phyloP scores from a whole-genome alignment of 2,797 vertebrate genomes.

The Takifugu rubripes region DNA sequence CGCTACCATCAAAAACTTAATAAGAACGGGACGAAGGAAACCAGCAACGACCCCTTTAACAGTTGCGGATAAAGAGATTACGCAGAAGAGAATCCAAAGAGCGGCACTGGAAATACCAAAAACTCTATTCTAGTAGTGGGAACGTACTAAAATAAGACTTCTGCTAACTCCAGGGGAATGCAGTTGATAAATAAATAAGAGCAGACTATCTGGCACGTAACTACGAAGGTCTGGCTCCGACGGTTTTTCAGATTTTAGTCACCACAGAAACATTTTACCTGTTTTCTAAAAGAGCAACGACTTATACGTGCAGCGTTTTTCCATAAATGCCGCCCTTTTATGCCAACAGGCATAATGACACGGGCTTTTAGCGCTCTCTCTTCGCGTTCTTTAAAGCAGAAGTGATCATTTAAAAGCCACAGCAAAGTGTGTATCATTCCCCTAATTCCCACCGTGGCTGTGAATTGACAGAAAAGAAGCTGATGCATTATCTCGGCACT shows the following conservation, averaged over 20 bases:
- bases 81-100: conserved; percentile 43
- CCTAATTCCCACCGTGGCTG: conserved; percentile 35
- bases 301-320: conserved; percentile 12
- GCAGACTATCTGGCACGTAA: conserved; percentile 33
- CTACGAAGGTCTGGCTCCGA: conserved; percentile 33
- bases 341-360: conserved; percentile 32
- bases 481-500: conserved; percentile 55
- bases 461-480: conserved; percentile 48
- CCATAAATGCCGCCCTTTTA: conserved; percentile 32
- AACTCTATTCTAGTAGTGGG: conserved; percentile 52
- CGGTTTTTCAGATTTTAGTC: conserved; percentile 25
- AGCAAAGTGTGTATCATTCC: conserved; percentile 40
- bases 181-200: conserved; percentile 64
- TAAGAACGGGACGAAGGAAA: neutral
- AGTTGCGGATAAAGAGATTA: conserved; percentile 47
- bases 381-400: conserved; percentile 31
- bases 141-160: conserved; percentile 59
- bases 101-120: conserved; percentile 65
- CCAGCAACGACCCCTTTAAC: conserved; percentile 19
- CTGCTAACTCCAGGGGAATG: conserved; percentile 59
- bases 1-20: too few species aligned
- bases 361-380: conserved; percentile 22
- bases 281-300: conserved; percentile 13
- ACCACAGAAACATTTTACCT: conserved; percentile 27
- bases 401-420: conserved; percentile 52